Base-by-base conservation (phyloP, 2,888 invertebrate species). In the Lochmaea crataegi region DNA sequence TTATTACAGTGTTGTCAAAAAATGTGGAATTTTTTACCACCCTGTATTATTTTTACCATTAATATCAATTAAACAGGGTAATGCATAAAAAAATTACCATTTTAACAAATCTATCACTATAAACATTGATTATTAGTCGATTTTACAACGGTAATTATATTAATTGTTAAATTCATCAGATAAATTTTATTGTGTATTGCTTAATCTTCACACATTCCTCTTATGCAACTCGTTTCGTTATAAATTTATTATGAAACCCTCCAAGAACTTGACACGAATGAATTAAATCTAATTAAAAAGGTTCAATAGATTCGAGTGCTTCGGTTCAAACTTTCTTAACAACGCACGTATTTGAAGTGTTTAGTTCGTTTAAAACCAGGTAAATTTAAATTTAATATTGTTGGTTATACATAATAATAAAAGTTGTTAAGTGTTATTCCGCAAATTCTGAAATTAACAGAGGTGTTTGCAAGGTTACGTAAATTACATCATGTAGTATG, bases 201-300 rank as follows among this genome's bases (percentile, higher is more conserved):
- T 48, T 14, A 48, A 14, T 48, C n/a, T 48, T 48, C 48, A 48
- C 48, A 48, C 48, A 48, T 48, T 48, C 48, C 48, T 48, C n/a
- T n/a, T 48, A 48, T 48, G 48, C n/a, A 53, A 53, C 53, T 18
- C 53, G 53, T 53, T 53, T 53, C 53, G 18, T 53, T 11, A 53
- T 38, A 7, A 38, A 38, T 16, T 1, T 18, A 16, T 53, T 53
- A 53, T 18, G 53, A 53, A 53, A 53, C 18, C 32, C 32, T 10
- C 18, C 16, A 53, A 53, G 18, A 53, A 53, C 53, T 53, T 53
- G 53, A 53, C 18, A 53, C 10, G 18, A 53, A 16, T 53, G 11
- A 53, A 53, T 16, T 10, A 53, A 53, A 53, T 53, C 11, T 53
- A 53, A 53, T 53, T 53, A 16, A 18, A 16, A 18, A 12, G 12